Conservation (phyloP, 2,888 invertebrate genomes). For the Coecobrya sp. region DNA sequence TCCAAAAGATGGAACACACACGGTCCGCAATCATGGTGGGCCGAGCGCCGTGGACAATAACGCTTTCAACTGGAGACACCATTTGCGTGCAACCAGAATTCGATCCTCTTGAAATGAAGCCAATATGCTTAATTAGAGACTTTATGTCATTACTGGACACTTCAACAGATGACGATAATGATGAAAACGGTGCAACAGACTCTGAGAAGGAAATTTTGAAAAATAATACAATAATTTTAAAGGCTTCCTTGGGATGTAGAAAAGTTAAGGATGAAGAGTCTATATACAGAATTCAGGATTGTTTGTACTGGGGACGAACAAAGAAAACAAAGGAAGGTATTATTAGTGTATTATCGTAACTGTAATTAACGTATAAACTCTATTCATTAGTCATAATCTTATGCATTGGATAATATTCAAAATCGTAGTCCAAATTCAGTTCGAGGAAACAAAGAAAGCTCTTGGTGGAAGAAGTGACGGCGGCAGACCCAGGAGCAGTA, state of each 20-base stretch:
- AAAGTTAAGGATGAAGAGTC: conserved; percentile 30
- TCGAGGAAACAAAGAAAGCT: background rate
- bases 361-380: too few relatives aligned
- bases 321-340: background rate
- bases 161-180: background rate
- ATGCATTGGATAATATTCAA: too few relatives aligned
- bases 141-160: conserved; percentile 16
- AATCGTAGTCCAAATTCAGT: background rate
- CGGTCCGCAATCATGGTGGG: conserved; percentile 62
- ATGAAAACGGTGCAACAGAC: background rate
- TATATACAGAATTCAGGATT: conserved; percentile 66
- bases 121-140: conserved; percentile 61
- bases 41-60: conserved; percentile 39
- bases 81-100: conserved; percentile 64
- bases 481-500: too few relatives aligned
- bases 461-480: conserved; percentile 17
- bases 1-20: conserved; percentile 55
- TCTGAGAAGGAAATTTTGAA: background rate
- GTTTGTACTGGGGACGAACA: conserved; percentile 53
- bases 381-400: too few relatives aligned
- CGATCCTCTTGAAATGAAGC: conserved; percentile 26
- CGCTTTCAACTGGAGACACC: conserved; percentile 31
- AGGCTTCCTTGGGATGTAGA: conserved; percentile 60
- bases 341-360: background rate
- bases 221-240: background rate